Evolutionary conservation across 2,113 vertebrate genomes (phyloP).

Genomic region (Cardinalis cardinalis): DNA sequence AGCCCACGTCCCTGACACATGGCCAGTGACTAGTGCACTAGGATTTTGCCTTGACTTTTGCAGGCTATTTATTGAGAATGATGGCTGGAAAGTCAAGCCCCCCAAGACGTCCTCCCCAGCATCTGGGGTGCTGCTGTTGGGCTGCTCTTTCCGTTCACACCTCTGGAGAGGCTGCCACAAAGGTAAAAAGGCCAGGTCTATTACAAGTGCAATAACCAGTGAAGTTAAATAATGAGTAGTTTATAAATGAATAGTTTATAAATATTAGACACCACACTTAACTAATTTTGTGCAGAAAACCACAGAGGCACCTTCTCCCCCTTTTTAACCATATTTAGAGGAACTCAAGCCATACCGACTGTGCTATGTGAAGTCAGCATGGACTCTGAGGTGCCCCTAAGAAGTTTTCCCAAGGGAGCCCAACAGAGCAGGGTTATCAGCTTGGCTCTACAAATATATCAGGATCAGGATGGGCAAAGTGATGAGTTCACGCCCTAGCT

Average conservation of each 20-base stretch:
- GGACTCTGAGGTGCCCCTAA: fast-evolving
- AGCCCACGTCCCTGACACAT: fast-evolving
- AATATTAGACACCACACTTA: not conserved
- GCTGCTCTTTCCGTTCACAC: not conserved
- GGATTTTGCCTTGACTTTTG: not conserved
- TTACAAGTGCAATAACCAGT: not conserved
- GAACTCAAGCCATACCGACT: not conserved
- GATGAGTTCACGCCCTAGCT: not conserved
- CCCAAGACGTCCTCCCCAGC: not conserved
- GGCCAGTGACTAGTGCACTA: not conserved
- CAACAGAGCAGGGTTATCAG: fast-evolving
- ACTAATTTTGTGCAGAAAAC: not conserved
- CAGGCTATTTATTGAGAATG: not conserved
- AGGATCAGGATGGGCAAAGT: not conserved
- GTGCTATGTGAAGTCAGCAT: not conserved
- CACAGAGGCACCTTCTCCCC: not conserved
- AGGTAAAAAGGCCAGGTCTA: not conserved
- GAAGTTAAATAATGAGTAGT: not conserved
- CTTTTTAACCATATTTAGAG: not conserved
- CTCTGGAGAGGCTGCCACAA: not conserved
- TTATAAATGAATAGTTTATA: not conserved
- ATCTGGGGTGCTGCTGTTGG: not conserved
- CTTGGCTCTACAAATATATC: not conserved
- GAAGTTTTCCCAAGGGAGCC: not conserved
- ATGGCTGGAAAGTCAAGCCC: not conserved